Evolutionary conservation across 2,113 vertebrate species (phyloP).

Genomic region (Seriola aureovittata): DNA sequence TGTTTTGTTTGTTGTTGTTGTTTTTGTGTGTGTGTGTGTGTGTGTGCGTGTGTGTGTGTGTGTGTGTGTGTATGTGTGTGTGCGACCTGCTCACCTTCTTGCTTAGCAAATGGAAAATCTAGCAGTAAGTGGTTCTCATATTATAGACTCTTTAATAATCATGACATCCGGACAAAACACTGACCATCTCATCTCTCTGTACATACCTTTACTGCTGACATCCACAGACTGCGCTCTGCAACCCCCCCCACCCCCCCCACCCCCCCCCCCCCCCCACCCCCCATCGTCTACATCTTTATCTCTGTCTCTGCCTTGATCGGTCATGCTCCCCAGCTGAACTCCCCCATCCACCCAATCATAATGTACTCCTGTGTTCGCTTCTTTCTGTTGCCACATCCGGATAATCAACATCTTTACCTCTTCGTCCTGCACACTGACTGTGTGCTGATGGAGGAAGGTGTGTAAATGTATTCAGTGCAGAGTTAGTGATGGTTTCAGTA

Average conservation of each 20-base stretch:
- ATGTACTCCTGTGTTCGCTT: conserved; percentile 21
- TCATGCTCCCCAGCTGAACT: conserved; percentile 59
- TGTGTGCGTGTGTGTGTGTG: no score
- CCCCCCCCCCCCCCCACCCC: not conserved
- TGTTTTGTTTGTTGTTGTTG: conserved; percentile 70
- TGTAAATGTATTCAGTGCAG: not conserved
- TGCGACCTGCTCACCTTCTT: conserved; percentile 97
- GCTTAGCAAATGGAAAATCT: conserved; percentile 99
- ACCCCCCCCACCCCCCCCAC: no score
- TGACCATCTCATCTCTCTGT: conserved; percentile 66
- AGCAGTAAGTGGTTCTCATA: conserved; percentile 99
- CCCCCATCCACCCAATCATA: conserved; percentile 44
- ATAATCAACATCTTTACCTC: conserved; percentile 25
- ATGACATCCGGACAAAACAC: conserved; percentile 73
- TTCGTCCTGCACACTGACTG: conserved; percentile 34
- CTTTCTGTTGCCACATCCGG: conserved; percentile 36
- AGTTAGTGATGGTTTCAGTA: conserved; percentile 19
- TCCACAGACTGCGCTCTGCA: conserved; percentile 35
- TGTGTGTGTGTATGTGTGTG: conserved; percentile 65
- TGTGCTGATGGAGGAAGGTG: conserved; percentile 11
- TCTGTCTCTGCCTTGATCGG: conserved; percentile 51
- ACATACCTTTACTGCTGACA: conserved; percentile 37
- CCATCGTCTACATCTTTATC: conserved; percentile 20
- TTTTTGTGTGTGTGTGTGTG: conserved; percentile 80
- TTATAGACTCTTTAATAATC: conserved; percentile 86